A percentile compares a stretch with the other conserved stretches of the same genome.
These are phyloP conservation scores for Campoplex capitator DNA, from an alignment of 2,888 invertebrate genomes.

Conservation along the genomic window DNA sequence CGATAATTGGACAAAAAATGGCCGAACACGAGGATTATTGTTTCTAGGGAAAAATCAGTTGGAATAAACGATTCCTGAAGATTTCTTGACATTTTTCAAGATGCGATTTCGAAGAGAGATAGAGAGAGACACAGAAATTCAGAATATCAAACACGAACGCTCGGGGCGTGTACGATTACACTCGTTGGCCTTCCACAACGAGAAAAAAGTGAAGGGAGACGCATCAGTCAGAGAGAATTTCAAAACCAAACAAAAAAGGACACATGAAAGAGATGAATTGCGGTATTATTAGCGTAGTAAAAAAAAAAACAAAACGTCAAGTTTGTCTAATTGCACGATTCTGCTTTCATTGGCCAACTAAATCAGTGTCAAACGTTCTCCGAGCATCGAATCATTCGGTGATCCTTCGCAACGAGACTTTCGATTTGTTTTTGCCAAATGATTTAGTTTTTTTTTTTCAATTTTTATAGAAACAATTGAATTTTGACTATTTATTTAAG, in stretches of 20 bases:
- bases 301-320: not conserved
- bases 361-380: not conserved
- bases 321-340: not conserved
- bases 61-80: not conserved
- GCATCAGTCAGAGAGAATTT: conserved; percentile 5
- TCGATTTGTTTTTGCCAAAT: not conserved
- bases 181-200: conserved; percentile 32
- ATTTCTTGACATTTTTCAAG: not conserved
- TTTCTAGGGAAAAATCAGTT: not conserved
- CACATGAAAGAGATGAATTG: conserved; percentile 17
- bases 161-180: conserved; percentile 40
- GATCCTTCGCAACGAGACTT: no score
- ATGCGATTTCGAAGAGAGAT: not conserved
- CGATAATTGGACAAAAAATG: not conserved
- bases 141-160: conserved; percentile 17
- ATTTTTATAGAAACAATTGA: not conserved
- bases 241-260: not conserved
- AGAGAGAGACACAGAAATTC: not conserved
- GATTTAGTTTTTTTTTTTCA: not conserved
- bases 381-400: no score
- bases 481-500: not conserved
- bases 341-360: not conserved
- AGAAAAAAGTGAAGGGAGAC: conserved; percentile 39
- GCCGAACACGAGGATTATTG: not conserved
- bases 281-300: not conserved